Conservation (phyloP, 2,797 vertebrate genomes). For the Enteromius fasciolatus region DNA sequence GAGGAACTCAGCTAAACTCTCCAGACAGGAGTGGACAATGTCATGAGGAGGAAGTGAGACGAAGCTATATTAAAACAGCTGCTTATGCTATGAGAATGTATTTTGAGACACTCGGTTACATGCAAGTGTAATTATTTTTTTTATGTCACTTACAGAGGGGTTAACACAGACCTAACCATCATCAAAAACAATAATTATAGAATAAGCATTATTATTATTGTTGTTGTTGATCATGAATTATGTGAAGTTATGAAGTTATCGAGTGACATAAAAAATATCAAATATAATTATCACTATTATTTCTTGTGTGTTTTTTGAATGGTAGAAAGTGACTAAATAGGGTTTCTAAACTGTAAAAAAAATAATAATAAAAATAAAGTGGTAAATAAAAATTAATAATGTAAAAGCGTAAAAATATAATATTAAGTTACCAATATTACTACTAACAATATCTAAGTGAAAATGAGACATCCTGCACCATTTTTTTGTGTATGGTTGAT, state of each 20-base stretch:
- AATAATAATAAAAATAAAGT: not conserved
- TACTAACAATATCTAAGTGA: not conserved
- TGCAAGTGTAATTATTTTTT: slow-evolving; percentile 24
- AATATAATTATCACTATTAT: not conserved
- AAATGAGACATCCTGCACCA: not conserved
- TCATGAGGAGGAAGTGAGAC: slow-evolving; percentile 84
- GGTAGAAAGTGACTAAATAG: not conserved
- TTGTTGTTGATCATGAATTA: not conserved
- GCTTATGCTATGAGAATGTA: slow-evolving; percentile 65
- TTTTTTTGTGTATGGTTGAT: not conserved
- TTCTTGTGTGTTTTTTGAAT: not conserved
- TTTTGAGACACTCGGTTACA: slow-evolving; percentile 18
- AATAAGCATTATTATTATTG: not conserved
- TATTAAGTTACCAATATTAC: not conserved
- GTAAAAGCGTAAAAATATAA: not conserved
- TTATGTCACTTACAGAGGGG: not conserved
- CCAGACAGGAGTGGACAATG: slow-evolving; percentile 65
- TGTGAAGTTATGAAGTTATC: not conserved
- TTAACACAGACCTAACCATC: not conserved
- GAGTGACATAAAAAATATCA: not conserved
- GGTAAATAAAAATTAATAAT: not conserved
- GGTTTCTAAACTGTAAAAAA: not conserved
- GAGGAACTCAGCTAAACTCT: slow-evolving; percentile 74
- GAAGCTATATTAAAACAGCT: slow-evolving; percentile 89
- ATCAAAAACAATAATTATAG: not conserved